These are phyloP conservation scores for Bombyx mori DNA, from an alignment of 1,140 invertebrate species.

Conservation along the genomic window DNA sequence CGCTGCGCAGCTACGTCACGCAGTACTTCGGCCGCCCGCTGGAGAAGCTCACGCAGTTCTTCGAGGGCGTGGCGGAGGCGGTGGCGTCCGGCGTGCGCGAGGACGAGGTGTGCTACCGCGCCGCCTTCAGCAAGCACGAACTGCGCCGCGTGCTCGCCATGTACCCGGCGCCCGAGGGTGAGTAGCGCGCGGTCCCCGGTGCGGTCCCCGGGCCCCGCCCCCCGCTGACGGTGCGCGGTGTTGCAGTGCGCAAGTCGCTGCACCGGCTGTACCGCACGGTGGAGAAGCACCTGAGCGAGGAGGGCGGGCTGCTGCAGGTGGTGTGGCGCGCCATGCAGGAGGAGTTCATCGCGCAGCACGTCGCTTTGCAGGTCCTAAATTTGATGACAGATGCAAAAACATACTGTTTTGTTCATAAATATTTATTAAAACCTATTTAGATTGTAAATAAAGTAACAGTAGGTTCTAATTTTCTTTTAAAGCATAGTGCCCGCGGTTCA, in stretches of 20 bases:
- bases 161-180: conserved; percentile 90
- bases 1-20: conserved; percentile 92
- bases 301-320: conserved; percentile 95
- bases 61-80: conserved; percentile 91
- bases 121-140: conserved; percentile 98
- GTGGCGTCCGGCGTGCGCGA: conserved; percentile 95
- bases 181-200: conserved; percentile 1
- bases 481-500: too few relatives aligned
- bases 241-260: conserved; percentile 90
- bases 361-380: conserved; percentile 92
- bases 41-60: conserved; percentile 94
- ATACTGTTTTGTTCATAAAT: too few relatives aligned
- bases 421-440: too few relatives aligned
- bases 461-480: too few relatives aligned
- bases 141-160: conserved; percentile 94
- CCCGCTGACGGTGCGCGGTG: background rate
- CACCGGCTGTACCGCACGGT: conserved; percentile 97
- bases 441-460: too few relatives aligned
- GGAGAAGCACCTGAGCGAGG: conserved; percentile 96
- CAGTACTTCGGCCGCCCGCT: conserved; percentile 95
- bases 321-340: conserved; percentile 99
- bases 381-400: too few relatives aligned
- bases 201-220: background rate
- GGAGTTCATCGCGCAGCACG: conserved; percentile 98
- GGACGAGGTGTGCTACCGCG: conserved; percentile 97